Evolutionary conservation across 2,797 vertebrate species (phyloP), one percentile per base, ranked within the genome.

Genomic region (Dendrocincla fuliginosa): DNA sequence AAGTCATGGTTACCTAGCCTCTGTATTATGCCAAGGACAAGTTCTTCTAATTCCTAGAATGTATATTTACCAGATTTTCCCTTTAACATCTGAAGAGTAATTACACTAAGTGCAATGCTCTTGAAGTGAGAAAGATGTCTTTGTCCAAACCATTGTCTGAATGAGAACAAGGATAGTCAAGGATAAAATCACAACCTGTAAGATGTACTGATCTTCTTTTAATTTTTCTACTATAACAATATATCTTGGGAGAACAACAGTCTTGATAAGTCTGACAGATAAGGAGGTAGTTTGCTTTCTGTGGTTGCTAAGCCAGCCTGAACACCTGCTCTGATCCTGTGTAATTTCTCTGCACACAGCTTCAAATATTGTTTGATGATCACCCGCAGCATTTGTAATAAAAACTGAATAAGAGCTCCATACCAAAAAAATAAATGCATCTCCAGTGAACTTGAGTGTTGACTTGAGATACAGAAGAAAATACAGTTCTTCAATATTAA

Each of bases 281-380:
- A 65, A 69, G 50, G 24, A 75, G 9, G 39, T 28, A 46, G 35
- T 69, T 94, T 87, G 24, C 28, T 90, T 76, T 91, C 63, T 69
- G 16, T 70, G 25, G 60, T 42, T 86, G 41, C 67, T 91, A 41
- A 93, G 65, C 25, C 27, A 67, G n/a, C 49, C n/a, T 93, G 73
- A 91, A 65, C 91, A 94, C 89, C 89, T 87, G 93, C 71, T 87
- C 57, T 84, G 46, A 30, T 87, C 44, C 44, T 33, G 27, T 77
- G 59, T 78, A 78, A 91, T 95, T 91, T 91, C 52, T 84, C 70
- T 44, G 9, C 63, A 56, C 18, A 52, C 18, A 78, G 65, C 76
- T 89, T 96, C 65, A 81, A 88, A 86, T 24, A n/a, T 16, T 79
- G 35, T 81, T 94, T 96, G 94, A 96, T 73, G 87, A 94, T 91